Evolutionary conservation across 2,797 vertebrate genomes (phyloP), one percentile per base, ranked within the genome.

Genomic region (Muraenolepis orangiensis): DNA sequence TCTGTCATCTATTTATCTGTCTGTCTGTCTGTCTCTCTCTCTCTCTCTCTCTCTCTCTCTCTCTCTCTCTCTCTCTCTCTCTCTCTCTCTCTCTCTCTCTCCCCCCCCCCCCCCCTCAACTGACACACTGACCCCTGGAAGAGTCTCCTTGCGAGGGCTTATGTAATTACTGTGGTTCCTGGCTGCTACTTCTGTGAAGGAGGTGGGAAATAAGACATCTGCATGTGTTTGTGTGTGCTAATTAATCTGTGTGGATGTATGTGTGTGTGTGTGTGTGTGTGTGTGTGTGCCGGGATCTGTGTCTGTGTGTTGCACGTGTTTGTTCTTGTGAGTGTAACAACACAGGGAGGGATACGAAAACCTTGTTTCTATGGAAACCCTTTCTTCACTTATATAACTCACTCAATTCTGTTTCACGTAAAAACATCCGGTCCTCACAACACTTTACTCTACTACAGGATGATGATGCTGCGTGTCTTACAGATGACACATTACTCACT

Each of bases 41-140:
- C 13, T 46, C 42, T 46, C 13, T 46, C 42, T 46, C 42, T 46
- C 42, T 46, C 16, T 16, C 42, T 46, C 42, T 46, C 42, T 46
- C 13, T 46, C 16, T 46, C 13, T 20, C 16, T 18, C 14, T 46
- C 16, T 20, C 18, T 46, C 16, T 46, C 16, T n/a, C 18, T 51
- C 16, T 51, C 46, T 42, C 13, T 42, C 40, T 18, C 40, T 42
- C 40, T 42, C 13, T 42, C 40, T 42, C 13, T 42, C 40, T 42
- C 40, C 31, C 40, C 46, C 42, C n/a, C 51, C 32, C 18, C 57
- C 30, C 42, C 29, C 57, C 29, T 31, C 34, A 26, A 29, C 74
- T 90, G 89, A 89, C 86, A 91, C 80, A 82, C 81, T 91, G 89
- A 92, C 88, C 89, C 77, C 76, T 70, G 76, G 72, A 57, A 71